phyloP scores from a whole-genome alignment of 2,888 invertebrate species.

The Noctua janthe region DNA sequence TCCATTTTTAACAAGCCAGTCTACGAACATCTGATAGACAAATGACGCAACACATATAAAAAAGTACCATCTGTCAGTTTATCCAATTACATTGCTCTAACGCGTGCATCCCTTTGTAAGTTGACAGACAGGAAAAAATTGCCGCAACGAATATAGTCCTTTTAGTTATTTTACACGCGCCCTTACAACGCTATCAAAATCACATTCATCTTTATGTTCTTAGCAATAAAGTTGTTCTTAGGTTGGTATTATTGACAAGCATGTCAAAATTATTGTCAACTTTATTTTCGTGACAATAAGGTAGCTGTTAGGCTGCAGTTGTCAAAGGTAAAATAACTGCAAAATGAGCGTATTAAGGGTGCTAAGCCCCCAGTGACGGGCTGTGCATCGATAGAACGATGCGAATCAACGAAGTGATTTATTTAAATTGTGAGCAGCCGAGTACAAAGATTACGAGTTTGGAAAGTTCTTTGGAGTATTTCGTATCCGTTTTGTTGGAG shows the following conservation, averaged over 20 bases:
- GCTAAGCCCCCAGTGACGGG: slow-evolving; percentile 59
- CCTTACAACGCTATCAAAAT: neutral
- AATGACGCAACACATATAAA: slow-evolving; percentile 53
- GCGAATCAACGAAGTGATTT: slow-evolving; percentile 64
- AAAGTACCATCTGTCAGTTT: slow-evolving; percentile 69
- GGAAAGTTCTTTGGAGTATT: slow-evolving; percentile 35
- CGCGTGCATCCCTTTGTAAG: slow-evolving; percentile 66
- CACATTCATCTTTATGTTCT: neutral
- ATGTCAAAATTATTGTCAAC: neutral
- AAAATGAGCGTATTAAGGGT: slow-evolving; percentile 45
- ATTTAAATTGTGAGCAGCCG: slow-evolving; percentile 66
- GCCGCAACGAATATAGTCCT: slow-evolving; percentile 60
- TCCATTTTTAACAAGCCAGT: neutral
- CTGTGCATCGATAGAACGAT: slow-evolving; percentile 66
- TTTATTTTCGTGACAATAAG: neutral
- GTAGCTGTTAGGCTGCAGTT: neutral
- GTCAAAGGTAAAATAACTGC: neutral
- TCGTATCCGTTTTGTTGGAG: slow-evolving; percentile 14
- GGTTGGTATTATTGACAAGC: neutral
- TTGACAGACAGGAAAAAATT: slow-evolving; percentile 71
- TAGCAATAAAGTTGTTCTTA: neutral
- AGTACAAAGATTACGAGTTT: slow-evolving; percentile 62
- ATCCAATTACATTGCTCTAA: slow-evolving; percentile 69
- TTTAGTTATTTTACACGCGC: neutral
- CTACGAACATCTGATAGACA: slow-evolving; percentile 52